Evolutionary conservation across 2,113 vertebrate genomes (phyloP).

Genomic region (Hippopotamus amphibius): DNA sequence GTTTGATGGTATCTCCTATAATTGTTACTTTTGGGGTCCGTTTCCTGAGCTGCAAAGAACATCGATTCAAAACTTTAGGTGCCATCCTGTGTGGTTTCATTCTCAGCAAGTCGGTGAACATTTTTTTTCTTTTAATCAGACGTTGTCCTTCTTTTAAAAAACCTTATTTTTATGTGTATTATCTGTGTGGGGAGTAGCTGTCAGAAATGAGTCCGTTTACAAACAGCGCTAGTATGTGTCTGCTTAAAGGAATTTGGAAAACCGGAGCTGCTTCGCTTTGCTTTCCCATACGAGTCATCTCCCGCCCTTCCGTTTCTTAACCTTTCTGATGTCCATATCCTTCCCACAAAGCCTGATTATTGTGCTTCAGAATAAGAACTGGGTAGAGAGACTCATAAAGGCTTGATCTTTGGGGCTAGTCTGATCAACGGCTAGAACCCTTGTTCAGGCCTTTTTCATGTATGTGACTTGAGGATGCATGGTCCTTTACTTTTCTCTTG

Average conservation of each 20-base stretch:
- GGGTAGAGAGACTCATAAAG: too few relatives aligned
- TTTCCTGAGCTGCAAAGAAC: not conserved
- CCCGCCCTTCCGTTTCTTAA: rapidly evolving
- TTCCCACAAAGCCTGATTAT: rapidly evolving
- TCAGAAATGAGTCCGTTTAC: not conserved
- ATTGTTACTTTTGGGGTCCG: not conserved
- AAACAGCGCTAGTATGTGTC: not conserved
- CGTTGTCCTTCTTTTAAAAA: not conserved
- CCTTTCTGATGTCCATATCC: not conserved
- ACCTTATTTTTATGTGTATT: not conserved
- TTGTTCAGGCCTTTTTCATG: rapidly evolving
- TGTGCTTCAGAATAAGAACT: not conserved
- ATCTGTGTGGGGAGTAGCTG: not conserved
- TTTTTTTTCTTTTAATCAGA: too few relatives aligned
- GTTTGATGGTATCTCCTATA: not conserved
- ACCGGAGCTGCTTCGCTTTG: rapidly evolving
- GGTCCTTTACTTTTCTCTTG: not conserved
- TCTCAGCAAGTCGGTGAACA: not conserved
- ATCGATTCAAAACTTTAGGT: not conserved
- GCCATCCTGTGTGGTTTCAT: not conserved
- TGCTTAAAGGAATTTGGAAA: not conserved
- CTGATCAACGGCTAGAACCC: not conserved
- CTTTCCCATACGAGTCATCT: not conserved
- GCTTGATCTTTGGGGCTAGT: too few relatives aligned
- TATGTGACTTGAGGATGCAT: rapidly evolving